phyloP scores from a whole-genome alignment of 2,888 invertebrate genomes.

The Watsonalla binaria region DNA sequence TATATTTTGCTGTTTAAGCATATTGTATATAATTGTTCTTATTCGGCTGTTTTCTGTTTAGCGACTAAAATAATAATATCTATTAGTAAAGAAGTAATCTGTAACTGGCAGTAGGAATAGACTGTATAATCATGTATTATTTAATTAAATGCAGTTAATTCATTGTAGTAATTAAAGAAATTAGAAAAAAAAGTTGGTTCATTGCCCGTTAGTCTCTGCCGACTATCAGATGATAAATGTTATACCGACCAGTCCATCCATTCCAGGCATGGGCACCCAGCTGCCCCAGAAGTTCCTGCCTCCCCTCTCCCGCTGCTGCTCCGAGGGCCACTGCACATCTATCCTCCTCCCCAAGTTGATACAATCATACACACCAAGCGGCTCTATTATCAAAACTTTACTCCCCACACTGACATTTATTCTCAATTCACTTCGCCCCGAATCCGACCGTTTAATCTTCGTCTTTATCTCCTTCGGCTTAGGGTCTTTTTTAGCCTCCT shows the following conservation, averaged over 20 bases:
- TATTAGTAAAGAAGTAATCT: no score
- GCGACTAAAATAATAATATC: no score
- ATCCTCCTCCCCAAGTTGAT: constrained; percentile 93
- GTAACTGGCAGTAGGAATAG: no score
- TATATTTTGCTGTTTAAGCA: no score
- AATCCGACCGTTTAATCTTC: constrained; percentile 67
- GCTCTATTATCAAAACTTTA: constrained; percentile 69
- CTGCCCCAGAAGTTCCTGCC: constrained; percentile 92
- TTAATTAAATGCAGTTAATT: no score
- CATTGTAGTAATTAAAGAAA: no score
- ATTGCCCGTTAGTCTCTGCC: no score
- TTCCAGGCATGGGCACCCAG: constrained; percentile 93
- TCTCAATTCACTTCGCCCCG: constrained; percentile 57
- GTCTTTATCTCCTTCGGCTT: constrained; percentile 65
- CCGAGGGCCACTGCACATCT: constrained; percentile 97
- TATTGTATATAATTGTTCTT: no score
- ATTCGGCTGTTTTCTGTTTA: no score
- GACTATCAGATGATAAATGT: neutral
- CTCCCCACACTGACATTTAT: constrained; percentile 66
- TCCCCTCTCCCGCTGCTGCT: constrained; percentile 90
- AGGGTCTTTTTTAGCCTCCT: constrained; percentile 43
- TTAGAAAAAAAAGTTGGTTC: no score
- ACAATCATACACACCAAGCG: constrained; percentile 88
- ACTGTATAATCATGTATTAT: no score
- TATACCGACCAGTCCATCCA: constrained; percentile 88